Evolutionary conservation across 2,113 vertebrate genomes (phyloP), one percentile per base, ranked within the genome.

Genomic region (Carassius gibelio): DNA sequence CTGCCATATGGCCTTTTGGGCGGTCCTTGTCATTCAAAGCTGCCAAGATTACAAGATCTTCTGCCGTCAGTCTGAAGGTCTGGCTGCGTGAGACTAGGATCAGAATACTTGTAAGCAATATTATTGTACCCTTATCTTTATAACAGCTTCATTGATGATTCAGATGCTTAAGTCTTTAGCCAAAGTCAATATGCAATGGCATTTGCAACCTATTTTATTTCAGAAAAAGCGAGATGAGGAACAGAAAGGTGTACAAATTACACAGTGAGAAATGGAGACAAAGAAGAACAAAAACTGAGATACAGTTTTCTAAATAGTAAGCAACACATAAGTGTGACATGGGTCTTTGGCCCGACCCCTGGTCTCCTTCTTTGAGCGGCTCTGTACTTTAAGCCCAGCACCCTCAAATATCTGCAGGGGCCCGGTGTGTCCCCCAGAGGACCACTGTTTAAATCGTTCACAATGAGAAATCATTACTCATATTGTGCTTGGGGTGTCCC

Each of bases 381-480:
- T 45, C n/a, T 26, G 42, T 45, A 42, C 21, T 13, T 42, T 62
- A 15, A 61, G 34, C 34, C 34, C n/a, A 66, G 61, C 4, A 14
- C 36, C 7, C 61, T 66, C 15, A 66, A 8, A 81, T 64, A 14
- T 81, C n/a, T 19, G 7, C 79, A 19, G 42, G 68, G 23, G 71
- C 10, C 38, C 38, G 5, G 75, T 34, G 48, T 57, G 50, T 34
- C 15, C 75, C 17, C 79, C 4, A 0, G 26, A 50, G 42, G 45
- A 42, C 34, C 23, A 19, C 8, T 30, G 55, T 62, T 81, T 85
- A 59, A 74, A 57, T 64, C 69, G 34, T 75, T 77, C 57, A 83
- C 74, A 78, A 74, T 78, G 36, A 86, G 34, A 61, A 77, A 71
- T 83, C 74, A 77, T 86, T 83, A 78, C 52, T 71, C 85, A 86